These are phyloP conservation scores for Tachina lurida DNA, from an alignment of 2,888 invertebrate genomes.

Conservation along the genomic window DNA sequence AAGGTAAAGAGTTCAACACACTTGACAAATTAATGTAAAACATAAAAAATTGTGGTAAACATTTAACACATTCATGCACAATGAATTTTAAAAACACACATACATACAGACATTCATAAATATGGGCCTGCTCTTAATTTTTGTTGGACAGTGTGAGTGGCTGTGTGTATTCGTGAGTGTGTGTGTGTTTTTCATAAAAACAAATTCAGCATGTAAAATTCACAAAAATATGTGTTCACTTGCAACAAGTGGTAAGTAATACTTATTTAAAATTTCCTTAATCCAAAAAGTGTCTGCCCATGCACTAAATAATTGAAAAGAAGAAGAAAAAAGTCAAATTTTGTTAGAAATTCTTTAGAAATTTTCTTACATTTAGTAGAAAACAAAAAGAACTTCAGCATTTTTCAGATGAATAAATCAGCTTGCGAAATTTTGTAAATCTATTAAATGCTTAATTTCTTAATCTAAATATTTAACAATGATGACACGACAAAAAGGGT, in stretches of 20 bases:
- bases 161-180: not conserved
- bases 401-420: slow-evolving; percentile 16
- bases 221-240: slow-evolving; percentile 6
- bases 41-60: slow-evolving; percentile 15
- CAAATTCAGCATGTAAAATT: slow-evolving; percentile 30
- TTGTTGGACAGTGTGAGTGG: not conserved
- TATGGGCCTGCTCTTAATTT: not conserved
- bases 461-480: not conserved
- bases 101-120: slow-evolving; percentile 6
- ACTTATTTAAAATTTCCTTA: slow-evolving; percentile 20
- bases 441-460: not conserved
- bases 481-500: not conserved
- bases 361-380: not conserved
- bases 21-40: slow-evolving; percentile 8
- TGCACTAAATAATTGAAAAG: slow-evolving; percentile 4
- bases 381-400: slow-evolving; percentile 1
- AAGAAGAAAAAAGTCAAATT: not conserved
- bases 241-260: slow-evolving; percentile 48
- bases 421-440: not conserved
- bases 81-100: slow-evolving; percentile 28
- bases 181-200: slow-evolving; percentile 1
- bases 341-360: slow-evolving; percentile 4
- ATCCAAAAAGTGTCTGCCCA: slow-evolving; percentile 1
- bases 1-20: not conserved
- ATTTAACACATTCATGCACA: slow-evolving; percentile 46